Evolutionary conservation across 2,797 vertebrate species (phyloP).

Genomic region (Diglossa cyanea): DNA sequence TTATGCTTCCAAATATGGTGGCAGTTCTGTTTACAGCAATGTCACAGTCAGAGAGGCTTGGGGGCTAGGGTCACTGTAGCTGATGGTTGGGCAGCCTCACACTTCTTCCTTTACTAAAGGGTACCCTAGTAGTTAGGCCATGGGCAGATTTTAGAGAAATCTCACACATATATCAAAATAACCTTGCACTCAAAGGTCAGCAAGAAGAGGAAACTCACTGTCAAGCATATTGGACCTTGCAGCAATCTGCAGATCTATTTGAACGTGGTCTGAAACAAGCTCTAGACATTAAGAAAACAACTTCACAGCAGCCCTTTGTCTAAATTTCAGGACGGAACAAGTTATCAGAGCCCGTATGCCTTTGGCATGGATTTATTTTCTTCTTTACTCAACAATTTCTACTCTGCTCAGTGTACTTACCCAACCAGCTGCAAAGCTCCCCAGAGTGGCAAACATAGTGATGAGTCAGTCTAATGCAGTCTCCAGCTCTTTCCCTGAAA

Average conservation of each 20-base stretch:
- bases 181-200: not conserved
- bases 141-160: not conserved
- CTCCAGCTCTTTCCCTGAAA: not conserved
- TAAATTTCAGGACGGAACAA: slow-evolving; percentile 16
- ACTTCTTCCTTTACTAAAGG: not conserved
- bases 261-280: not conserved
- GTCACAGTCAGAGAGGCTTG: not conserved
- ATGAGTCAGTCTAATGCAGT: not conserved
- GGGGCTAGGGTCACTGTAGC: not conserved
- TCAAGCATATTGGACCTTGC: not conserved
- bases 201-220: not conserved
- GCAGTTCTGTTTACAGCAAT: not conserved
- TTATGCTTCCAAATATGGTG: not conserved
- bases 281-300: not conserved
- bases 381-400: slow-evolving; percentile 16
- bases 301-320: not conserved
- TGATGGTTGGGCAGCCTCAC: not conserved
- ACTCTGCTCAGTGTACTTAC: not conserved
- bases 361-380: slow-evolving; percentile 7
- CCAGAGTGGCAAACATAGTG: not conserved
- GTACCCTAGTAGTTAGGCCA: not conserved
- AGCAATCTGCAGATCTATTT: not conserved
- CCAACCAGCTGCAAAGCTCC: slow-evolving; percentile 37
- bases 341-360: not conserved
- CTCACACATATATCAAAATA: not conserved